Evolutionary conservation across 1,140 invertebrate genomes (phyloP), one percentile per base, ranked within the genome.

Genomic region (Heliconius himera): DNA sequence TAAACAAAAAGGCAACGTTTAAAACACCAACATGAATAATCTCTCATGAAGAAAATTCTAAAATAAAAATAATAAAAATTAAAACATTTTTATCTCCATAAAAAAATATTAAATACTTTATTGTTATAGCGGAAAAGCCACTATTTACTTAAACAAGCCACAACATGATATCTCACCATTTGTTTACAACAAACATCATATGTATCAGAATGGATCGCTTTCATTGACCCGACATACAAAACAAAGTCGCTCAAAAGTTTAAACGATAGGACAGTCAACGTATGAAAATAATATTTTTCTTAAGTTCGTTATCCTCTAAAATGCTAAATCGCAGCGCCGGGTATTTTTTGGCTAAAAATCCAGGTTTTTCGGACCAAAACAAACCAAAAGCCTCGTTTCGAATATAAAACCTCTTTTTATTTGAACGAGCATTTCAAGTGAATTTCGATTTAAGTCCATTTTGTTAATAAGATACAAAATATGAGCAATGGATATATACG

Each of bases 331-430:
- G 3, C n/a, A 22, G 54, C 20, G 22, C 20, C 3, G 54, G 0
- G n/a, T 60, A n/a, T 60, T 60, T 60, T 60, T 56, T n/a, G 20
- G 8, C 9, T 29, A 26, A 66, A 66, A 66, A 29, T 66, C 60
- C 60, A 29, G 60, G 60, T 3, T 29, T 29, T 13, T 29, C 60
- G 13, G 16, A 13, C 11, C 8, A 66, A 8, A 29, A 29, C 60
- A 66, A 29, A 26, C 26, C 26, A 70, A 82, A 74, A 79, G 60
- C 74, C 49, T 77, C 26, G 8, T 46, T 74, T 77, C 72, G 66
- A 49, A 72, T 77, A 77, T 77, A 82, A 20, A 79, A 75, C 75
- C 77, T 79, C 46, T 33, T 36, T 49, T 49, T 41, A 70, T 46
- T 56, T n/a, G 16, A 33, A 60, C 0, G 22, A 18, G 5, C 11